These are phyloP conservation scores for Chrysaora quinquecirrha DNA, from an alignment of 30 jellyfish, hydroid and myxozoan species.

Conservation along the genomic window DNA sequence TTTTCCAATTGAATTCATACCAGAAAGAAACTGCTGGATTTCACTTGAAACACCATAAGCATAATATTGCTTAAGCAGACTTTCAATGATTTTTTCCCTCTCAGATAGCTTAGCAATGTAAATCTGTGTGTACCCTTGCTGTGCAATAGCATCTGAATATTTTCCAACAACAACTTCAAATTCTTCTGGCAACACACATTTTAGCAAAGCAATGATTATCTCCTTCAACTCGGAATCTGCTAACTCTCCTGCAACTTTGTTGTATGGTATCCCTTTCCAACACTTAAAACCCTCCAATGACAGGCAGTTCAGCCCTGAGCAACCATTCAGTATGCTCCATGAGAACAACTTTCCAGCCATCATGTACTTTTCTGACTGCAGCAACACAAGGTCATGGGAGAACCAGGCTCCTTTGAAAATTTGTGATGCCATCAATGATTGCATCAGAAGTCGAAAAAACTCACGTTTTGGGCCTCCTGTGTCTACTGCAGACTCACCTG, in stretches of 20 bases:
- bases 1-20: neutral
- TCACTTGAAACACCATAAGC: neutral
- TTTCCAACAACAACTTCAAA: neutral
- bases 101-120: neutral
- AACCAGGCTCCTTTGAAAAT: conserved; percentile 13
- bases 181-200: neutral
- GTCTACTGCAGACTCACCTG: conserved; percentile 17
- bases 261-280: neutral
- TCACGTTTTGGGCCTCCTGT: conserved; percentile 26
- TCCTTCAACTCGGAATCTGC: neutral
- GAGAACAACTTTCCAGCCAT: neutral
- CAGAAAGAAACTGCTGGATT: neutral
- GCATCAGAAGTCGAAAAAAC: conserved; percentile 4
- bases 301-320: neutral
- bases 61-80: neutral
- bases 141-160: conserved; percentile 1
- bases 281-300: conserved; percentile 1
- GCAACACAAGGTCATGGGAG: conserved; percentile 9
- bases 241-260: neutral
- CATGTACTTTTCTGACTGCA: neutral
- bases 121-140: conserved; percentile 3
- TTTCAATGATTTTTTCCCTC: neutral
- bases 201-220: neutral
- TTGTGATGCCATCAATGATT: neutral
- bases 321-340: conserved; percentile 6